Evolutionary conservation across 2,888 invertebrate species (phyloP).

Genomic region (Ditula angustiorana): DNA sequence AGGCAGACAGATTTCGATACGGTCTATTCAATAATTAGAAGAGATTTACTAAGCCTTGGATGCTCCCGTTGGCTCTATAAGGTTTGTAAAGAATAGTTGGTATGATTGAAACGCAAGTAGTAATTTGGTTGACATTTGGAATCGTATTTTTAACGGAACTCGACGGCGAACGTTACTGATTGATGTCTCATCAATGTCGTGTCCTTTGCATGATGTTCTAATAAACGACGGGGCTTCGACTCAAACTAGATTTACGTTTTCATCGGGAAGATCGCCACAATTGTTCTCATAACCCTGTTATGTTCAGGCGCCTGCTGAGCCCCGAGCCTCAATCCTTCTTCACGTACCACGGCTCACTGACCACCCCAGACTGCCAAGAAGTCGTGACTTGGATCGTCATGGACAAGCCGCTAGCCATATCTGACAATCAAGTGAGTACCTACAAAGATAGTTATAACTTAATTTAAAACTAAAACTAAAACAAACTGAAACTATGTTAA

Average conservation of each 20-base stretch:
- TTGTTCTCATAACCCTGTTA: too few relatives aligned
- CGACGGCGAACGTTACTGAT: too few relatives aligned
- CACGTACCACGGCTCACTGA: constrained; percentile 91
- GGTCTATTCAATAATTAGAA: constrained; percentile 7
- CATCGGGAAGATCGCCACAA: too few relatives aligned
- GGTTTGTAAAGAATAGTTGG: too few relatives aligned
- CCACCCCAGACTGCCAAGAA: constrained; percentile 90
- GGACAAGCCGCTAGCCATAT: constrained; percentile 68
- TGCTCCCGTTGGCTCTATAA: background rate
- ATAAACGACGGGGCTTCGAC: too few relatives aligned
- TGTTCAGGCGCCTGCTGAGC: constrained; percentile 86
- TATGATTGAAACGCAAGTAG: too few relatives aligned
- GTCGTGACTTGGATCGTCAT: constrained; percentile 90
- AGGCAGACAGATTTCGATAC: constrained; percentile 29
- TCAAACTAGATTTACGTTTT: too few relatives aligned
- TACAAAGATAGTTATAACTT: too few relatives aligned
- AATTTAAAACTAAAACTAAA: background rate
- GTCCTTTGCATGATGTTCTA: too few relatives aligned
- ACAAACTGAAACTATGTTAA: background rate
- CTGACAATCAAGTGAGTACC: constrained; percentile 74
- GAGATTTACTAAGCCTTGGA: constrained; percentile 1
- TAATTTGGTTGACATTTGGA: too few relatives aligned
- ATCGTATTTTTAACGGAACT: too few relatives aligned
- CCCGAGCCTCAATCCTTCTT: constrained; percentile 85
- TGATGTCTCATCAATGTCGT: too few relatives aligned